phyloP scores from a whole-genome alignment of 2,113 vertebrate species.

The Tauraco erythrolophus region DNA sequence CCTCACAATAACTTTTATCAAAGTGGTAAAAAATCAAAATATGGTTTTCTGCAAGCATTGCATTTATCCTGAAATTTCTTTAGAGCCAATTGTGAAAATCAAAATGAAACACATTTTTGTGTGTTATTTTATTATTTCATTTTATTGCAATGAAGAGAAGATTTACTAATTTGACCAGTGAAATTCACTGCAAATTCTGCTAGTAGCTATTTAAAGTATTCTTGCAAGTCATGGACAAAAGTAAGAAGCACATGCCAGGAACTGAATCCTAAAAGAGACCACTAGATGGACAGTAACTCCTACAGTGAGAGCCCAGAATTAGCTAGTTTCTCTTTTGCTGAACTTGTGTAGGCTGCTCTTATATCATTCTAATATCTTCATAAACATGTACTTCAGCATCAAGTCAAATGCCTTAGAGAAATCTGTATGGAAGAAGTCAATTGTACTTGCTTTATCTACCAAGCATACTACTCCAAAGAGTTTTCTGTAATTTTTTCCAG shows the following conservation, averaged over 20 bases:
- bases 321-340: not conserved
- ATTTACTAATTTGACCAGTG: not conserved
- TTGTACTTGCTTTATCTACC: not conserved
- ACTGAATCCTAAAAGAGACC: not conserved
- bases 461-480: not conserved
- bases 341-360: not conserved
- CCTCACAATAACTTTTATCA: not conserved
- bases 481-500: not conserved
- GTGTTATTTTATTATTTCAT: not conserved
- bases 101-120: not conserved
- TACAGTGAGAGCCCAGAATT: not conserved
- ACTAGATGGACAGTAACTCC: not conserved
- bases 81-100: not conserved
- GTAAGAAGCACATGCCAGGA: not conserved
- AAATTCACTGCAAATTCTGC: not conserved
- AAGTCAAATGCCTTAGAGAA: not conserved
- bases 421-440: not conserved
- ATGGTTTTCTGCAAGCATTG: accelerated
- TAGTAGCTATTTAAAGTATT: not conserved
- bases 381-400: not conserved
- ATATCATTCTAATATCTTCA: not conserved
- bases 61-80: not conserved
- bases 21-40: not conserved
- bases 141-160: not conserved
- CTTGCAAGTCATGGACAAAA: not conserved